These are phyloP conservation scores for Himalopsyche phryganea DNA, from an alignment of 1,140 invertebrate genomes.

Conservation along the genomic window DNA sequence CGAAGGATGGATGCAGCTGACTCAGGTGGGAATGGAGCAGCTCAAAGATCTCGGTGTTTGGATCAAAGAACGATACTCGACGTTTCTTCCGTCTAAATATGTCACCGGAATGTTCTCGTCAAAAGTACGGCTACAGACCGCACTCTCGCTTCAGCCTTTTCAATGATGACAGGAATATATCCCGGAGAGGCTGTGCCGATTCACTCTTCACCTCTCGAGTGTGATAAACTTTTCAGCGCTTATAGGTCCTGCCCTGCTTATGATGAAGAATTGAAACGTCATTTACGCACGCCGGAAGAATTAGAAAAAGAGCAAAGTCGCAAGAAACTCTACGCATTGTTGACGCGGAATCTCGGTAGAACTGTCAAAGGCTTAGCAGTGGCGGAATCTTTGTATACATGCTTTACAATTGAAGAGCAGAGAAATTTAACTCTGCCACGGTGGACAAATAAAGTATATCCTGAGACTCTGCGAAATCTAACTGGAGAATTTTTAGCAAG, in stretches of 20 bases:
- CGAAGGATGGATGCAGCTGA: slow-evolving; percentile 30
- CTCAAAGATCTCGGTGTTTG: slow-evolving; percentile 16
- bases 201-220: neutral
- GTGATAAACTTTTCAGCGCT: slow-evolving; percentile 19
- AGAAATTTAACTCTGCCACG: slow-evolving; percentile 18
- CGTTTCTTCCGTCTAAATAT: slow-evolving; percentile 17
- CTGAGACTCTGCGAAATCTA: slow-evolving; percentile 22
- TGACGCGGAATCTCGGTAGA: slow-evolving; percentile 16
- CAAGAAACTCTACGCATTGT: slow-evolving; percentile 9
- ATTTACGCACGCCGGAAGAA: slow-evolving; percentile 1
- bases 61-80: slow-evolving; percentile 18
- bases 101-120: slow-evolving; percentile 12
- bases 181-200: slow-evolving; percentile 29
- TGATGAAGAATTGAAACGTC: slow-evolving; percentile 5
- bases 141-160: slow-evolving; percentile 22
- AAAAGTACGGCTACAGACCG: slow-evolving; percentile 26
- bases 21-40: slow-evolving; percentile 24
- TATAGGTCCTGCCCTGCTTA: slow-evolving; percentile 20
- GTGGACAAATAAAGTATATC: slow-evolving; percentile 26
- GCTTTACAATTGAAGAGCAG: slow-evolving; percentile 26
- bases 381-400: slow-evolving; percentile 20
- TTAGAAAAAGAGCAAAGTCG: slow-evolving; percentile 10
- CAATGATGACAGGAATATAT: slow-evolving; percentile 22
- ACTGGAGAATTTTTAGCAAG: slow-evolving; percentile 13
- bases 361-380: neutral